Evolutionary conservation across 1,140 invertebrate species (phyloP).

Genomic region (Sycobia sp.): DNA sequence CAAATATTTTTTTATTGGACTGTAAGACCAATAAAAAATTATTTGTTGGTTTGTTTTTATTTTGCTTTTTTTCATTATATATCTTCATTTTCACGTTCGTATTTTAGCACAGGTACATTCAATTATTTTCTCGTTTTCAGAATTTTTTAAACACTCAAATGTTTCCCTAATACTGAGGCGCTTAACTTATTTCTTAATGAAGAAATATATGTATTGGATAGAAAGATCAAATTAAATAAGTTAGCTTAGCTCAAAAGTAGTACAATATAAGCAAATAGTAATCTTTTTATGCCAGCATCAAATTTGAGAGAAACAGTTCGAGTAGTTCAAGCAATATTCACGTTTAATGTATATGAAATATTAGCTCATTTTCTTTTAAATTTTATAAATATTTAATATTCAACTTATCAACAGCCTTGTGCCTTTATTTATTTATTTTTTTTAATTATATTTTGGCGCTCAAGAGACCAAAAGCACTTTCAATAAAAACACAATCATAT

Average conservation of each 20-base stretch:
- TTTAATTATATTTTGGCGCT: neutral
- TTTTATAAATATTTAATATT: conserved; percentile 32
- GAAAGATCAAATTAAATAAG: conserved; percentile 3
- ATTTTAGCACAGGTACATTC: too few species aligned
- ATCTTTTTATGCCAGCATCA: neutral
- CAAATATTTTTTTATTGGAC: too few species aligned
- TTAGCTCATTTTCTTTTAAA: neutral
- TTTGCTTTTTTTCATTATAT: conserved; percentile 3
- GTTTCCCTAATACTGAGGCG: conserved; percentile 29
- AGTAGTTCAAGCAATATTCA: conserved; percentile 3
- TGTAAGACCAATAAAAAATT: too few species aligned
- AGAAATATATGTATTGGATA: neutral
- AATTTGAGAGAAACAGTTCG: conserved; percentile 1
- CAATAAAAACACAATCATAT: conserved; percentile 22
- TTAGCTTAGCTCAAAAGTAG: conserved; percentile 14
- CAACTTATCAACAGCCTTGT: conserved; percentile 6
- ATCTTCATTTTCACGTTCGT: neutral
- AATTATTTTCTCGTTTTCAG: conserved; percentile 9
- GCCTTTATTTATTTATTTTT: conserved; percentile 6
- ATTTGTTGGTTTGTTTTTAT: conserved; percentile 11
- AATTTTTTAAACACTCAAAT: conserved; percentile 9
- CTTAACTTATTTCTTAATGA: conserved; percentile 6
- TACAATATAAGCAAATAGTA: neutral
- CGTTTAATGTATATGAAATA: conserved; percentile 12
- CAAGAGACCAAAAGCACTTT: conserved; percentile 19